Evolutionary conservation across 2,113 vertebrate genomes (phyloP).

Genomic region (Heterotis niloticus): DNA sequence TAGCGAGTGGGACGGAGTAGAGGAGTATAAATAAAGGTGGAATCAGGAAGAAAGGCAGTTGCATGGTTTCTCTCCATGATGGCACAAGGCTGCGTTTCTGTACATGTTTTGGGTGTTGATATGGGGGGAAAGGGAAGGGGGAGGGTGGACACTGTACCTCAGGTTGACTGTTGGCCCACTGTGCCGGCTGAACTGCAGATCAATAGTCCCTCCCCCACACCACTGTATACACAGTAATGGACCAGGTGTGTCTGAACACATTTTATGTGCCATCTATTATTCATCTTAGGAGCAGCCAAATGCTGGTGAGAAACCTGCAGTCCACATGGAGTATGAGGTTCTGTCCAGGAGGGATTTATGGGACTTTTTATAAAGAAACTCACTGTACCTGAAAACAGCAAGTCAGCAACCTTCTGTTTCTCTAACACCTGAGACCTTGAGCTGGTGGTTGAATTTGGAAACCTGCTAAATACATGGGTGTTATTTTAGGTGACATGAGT

Average conservation of each 20-base stretch:
- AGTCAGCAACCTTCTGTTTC: background rate
- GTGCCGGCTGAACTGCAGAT: background rate
- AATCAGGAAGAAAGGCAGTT: conserved; percentile 75
- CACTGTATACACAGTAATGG: too few relatives aligned
- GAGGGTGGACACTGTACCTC: background rate
- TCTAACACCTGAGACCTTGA: background rate
- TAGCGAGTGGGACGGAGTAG: conserved; percentile 78
- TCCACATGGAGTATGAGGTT: background rate
- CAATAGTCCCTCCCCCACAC: background rate
- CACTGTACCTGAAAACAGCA: background rate
- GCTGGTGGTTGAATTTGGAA: background rate
- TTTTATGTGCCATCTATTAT: background rate
- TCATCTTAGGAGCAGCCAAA: background rate
- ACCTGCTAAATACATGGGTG: too few relatives aligned
- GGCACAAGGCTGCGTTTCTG: conserved; percentile 27
- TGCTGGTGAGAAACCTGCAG: background rate
- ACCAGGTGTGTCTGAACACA: too few relatives aligned
- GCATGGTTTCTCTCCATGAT: conserved; percentile 41
- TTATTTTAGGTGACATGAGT: background rate
- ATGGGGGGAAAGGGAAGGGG: conserved; percentile 23
- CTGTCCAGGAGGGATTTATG: background rate
- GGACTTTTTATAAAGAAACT: background rate
- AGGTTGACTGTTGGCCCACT: background rate
- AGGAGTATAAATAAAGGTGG: conserved; percentile 78
- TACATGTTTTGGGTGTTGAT: background rate